Conservation (phyloP, 2,888 invertebrate genomes). For the Ceriagrion tenellum region DNA sequence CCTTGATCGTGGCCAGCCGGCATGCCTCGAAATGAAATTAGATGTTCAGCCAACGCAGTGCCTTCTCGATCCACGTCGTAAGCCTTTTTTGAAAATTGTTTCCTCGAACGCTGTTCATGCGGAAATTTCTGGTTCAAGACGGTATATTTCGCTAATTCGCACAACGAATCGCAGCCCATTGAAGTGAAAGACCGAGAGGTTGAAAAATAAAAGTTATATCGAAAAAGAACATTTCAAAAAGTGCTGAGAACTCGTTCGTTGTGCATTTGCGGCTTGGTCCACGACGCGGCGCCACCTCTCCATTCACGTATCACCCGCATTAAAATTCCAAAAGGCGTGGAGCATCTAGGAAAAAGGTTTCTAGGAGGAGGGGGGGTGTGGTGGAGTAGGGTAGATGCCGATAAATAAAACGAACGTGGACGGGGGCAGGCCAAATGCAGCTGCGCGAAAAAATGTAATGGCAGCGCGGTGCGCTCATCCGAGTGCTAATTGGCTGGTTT, state of each 20-base stretch:
- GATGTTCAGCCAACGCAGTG: background rate
- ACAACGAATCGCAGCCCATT: background rate
- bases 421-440: background rate
- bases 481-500: constrained; percentile 60
- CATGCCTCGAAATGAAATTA: background rate
- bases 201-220: background rate
- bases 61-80: background rate
- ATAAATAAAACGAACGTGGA: constrained; percentile 26
- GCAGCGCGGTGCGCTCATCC: constrained; percentile 26
- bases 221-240: background rate
- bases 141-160: constrained; percentile 40
- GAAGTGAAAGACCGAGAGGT: background rate
- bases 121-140: constrained; percentile 43
- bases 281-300: constrained; percentile 19
- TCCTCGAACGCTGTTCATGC: constrained; percentile 6
- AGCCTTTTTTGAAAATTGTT: constrained; percentile 31
- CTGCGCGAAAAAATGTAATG: constrained; percentile 30
- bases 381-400: background rate
- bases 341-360: too few species aligned
- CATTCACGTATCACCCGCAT: background rate
- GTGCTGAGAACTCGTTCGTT: background rate
- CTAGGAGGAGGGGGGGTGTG: background rate
- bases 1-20: background rate
- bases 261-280: background rate
- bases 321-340: constrained; percentile 4